Evolutionary conservation across 2,113 vertebrate species (phyloP), one percentile per base, ranked within the genome.

Genomic region (Abramis brama): DNA sequence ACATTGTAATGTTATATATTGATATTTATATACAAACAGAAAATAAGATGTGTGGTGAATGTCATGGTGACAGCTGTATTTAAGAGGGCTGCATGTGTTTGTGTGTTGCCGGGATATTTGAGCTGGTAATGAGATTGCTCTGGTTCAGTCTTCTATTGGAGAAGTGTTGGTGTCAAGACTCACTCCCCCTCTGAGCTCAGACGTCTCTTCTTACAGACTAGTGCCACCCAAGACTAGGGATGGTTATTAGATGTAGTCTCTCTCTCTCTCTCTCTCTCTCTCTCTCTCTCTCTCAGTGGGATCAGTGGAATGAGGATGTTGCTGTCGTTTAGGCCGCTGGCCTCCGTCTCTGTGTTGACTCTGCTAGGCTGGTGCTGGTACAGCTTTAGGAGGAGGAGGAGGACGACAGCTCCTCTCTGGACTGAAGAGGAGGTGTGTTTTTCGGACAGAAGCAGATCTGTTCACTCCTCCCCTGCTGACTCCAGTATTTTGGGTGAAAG

Each of bases 311-410:
- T 71, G 70, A 93, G 88, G 86, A 97, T 97, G 96, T 90, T 92
- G 82, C 84, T 93, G 36, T 91, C 87, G 5, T 93, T 96, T 85
- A 92, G 89, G 33, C 91, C 74, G 0, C 62, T 96, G 5, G 87
- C 96, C 71, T 92, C 93, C 0, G 94, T 94, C 1, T 93, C 94
- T 1, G 92, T 94, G 85, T 88, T 97, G 90, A 95, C 94, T 0
- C 92, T 97, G 52, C 90, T 96, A 0, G 94, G 95, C 83, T 96
- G 95, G 92, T 97, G 96, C 95, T 97, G 96, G 96, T 94, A 96
- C 83, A 93, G 93, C 85, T 93, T 93, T 36, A 89, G 90, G 19
- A 95, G 17, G 73, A 86, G 68, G 70, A 83, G 71, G 59, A 87
- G 57, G 17, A 82, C 5, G 10, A 33, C 11, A 25, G 23, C 25